Base-by-base conservation (phyloP, 2,113 vertebrate genomes). In the Plestiodon gilberti region DNA sequence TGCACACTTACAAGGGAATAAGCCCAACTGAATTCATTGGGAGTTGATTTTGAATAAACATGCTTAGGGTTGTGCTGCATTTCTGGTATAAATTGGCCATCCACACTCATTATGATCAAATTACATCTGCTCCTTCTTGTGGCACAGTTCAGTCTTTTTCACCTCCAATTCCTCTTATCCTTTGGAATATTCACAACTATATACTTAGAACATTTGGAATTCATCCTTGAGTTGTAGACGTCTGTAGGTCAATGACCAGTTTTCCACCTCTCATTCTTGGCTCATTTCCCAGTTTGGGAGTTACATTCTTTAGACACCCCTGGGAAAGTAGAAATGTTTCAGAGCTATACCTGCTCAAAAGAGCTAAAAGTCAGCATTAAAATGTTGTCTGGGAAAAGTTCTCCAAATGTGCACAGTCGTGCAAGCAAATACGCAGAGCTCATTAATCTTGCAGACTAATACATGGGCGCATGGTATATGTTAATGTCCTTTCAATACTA, bases 241-340 rank as follows among this genome's bases (percentile, higher is more conserved):
- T 78, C 86, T 89, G 77, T 33, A 85, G 73, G 52, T 85, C 89
- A 90, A 43, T 79, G 71, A 83, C 76, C 77, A 0, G 0, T 91
- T 92, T 94, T 92, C 38, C 78, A 91, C 35, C 59, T 90, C 73
- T 92, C 77, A 82, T 76, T 81, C 77, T 91, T 91, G 35, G 57
- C 87, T 92, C 64, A 83, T 83, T 85, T 86, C 86, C 75, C 86
- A 77, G 7, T 81, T 87, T 87, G 73, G 33, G 70, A 93, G 71
- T 30, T 61, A 57, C 1, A 3, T 71, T 85, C 78, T 91, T 91
- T 69, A 88, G 77, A 62, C 59, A 87, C 71, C 48, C 67, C 6
- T 57, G 55, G 87, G 85, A 89, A 88, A 88, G 70, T 23, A 57
- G 67, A 89, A 89, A 88, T 59, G 22, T 84, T 93, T 87, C 57